phyloP scores from a whole-genome alignment of 2,888 invertebrate species.

The Malthinus seriepunctatus region DNA sequence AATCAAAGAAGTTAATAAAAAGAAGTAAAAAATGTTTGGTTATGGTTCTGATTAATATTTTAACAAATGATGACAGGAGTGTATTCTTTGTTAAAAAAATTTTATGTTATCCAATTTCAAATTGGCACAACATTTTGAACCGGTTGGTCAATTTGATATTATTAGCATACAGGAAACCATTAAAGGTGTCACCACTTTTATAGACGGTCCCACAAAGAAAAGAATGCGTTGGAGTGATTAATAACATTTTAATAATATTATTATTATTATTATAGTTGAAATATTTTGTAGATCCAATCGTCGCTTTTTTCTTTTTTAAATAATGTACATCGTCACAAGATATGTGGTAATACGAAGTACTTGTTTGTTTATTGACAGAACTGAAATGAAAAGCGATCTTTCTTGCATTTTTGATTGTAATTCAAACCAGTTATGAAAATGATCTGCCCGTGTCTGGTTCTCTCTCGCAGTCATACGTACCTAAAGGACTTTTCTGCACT shows the following conservation, averaged over 20 bases:
- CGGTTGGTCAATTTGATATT: slow-evolving; percentile 22
- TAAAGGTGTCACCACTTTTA: slow-evolving; percentile 29
- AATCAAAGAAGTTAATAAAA: no score
- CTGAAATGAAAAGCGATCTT: slow-evolving; percentile 33
- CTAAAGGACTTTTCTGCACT: no score
- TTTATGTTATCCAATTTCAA: slow-evolving; percentile 25
- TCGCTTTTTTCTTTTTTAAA: background rate
- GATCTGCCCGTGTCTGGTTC: slow-evolving; percentile 24
- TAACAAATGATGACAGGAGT: no score
- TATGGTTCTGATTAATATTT: no score
- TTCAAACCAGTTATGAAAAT: slow-evolving; percentile 34
- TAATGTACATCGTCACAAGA: background rate
- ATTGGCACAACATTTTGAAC: slow-evolving; percentile 19
- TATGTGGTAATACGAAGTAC: background rate
- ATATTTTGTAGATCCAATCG: slow-evolving; percentile 18
- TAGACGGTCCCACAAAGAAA: slow-evolving; percentile 21
- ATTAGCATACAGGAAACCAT: slow-evolving; percentile 30
- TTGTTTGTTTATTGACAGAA: slow-evolving; percentile 30
- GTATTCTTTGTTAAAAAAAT: no score
- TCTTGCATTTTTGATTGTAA: slow-evolving; percentile 31
- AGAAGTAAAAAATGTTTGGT: no score
- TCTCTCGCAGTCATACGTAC: background rate
- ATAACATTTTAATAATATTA: slow-evolving; percentile 21
- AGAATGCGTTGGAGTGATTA: slow-evolving; percentile 30
- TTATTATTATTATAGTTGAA: slow-evolving; percentile 19